Conservation (phyloP, 2,888 invertebrate genomes). For the Myopa tessellatipennis region DNA sequence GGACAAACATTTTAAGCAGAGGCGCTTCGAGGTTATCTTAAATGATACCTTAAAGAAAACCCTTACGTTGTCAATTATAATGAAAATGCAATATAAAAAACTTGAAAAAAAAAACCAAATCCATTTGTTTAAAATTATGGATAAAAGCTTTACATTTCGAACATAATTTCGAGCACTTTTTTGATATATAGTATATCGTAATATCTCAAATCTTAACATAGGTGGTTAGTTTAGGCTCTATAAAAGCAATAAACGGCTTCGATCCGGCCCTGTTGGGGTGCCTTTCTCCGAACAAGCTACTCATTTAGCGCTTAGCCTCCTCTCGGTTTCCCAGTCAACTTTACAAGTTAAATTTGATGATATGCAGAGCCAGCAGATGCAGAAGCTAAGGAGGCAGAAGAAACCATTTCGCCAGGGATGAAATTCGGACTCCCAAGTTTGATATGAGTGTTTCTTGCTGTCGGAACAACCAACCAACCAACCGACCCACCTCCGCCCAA, state of each 20-base stretch:
- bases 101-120: too few relatives aligned
- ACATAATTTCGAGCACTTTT: too few relatives aligned
- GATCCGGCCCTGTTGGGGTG: constrained; percentile 44
- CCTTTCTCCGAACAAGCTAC: constrained; percentile 9
- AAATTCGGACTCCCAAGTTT: constrained; percentile 10
- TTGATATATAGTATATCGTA: too few relatives aligned
- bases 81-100: too few relatives aligned
- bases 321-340: constrained; percentile 66
- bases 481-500: background rate
- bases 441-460: constrained; percentile 6
- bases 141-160: too few relatives aligned
- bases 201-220: too few relatives aligned
- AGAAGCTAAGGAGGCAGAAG: constrained; percentile 5
- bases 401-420: constrained; percentile 24
- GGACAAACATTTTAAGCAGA: background rate
- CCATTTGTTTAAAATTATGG: too few relatives aligned
- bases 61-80: too few relatives aligned
- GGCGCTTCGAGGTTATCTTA: constrained; percentile 3
- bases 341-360: constrained; percentile 46
- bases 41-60: background rate
- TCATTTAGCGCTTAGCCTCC: constrained; percentile 64
- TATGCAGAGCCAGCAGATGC: constrained; percentile 19
- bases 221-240: too few relatives aligned
- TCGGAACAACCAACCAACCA: background rate
- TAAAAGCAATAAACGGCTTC: too few relatives aligned